These are phyloP conservation scores for Champsocephalus gunnari DNA, from an alignment of 2,797 vertebrate species.

Conservation along the genomic window DNA sequence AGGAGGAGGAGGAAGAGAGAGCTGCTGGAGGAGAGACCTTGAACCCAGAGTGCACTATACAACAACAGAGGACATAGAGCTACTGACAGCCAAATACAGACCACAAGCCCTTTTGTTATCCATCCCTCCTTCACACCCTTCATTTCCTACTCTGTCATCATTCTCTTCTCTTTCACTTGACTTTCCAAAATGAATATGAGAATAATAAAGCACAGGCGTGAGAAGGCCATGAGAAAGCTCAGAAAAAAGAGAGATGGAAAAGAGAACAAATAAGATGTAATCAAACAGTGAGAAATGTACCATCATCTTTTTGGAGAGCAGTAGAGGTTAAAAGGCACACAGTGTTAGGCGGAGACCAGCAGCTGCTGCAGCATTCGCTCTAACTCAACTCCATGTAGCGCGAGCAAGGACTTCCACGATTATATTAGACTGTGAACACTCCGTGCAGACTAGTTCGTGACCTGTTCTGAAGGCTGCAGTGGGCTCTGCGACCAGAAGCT, in stretches of 20 bases:
- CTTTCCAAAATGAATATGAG: slow-evolving; percentile 24
- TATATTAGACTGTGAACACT: background rate
- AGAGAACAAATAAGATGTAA: background rate
- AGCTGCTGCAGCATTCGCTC: background rate
- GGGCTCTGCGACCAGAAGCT: background rate
- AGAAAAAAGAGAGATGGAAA: slow-evolving; percentile 25
- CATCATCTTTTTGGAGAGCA: too few species aligned
- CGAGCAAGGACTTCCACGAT: background rate
- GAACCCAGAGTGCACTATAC: slow-evolving; percentile 57
- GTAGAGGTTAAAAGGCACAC: slow-evolving; percentile 11
- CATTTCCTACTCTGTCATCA: slow-evolving; percentile 1
- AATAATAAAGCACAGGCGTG: slow-evolving; percentile 12
- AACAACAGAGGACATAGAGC: slow-evolving; percentile 67
- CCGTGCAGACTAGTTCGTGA: background rate
- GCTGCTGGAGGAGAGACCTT: slow-evolving; percentile 71
- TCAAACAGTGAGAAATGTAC: slow-evolving; percentile 6
- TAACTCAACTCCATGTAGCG: background rate
- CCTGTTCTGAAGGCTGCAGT: background rate
- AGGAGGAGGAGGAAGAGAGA: slow-evolving; percentile 37
- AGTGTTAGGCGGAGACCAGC: background rate
- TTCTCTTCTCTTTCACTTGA: slow-evolving; percentile 10
- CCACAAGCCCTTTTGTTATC: background rate
- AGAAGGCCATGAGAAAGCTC: background rate
- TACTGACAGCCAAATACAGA: slow-evolving; percentile 60
- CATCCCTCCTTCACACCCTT: background rate